These are phyloP conservation scores for Hipposideros armiger DNA, from an alignment of 2,113 vertebrate genomes.

Conservation along the genomic window DNA sequence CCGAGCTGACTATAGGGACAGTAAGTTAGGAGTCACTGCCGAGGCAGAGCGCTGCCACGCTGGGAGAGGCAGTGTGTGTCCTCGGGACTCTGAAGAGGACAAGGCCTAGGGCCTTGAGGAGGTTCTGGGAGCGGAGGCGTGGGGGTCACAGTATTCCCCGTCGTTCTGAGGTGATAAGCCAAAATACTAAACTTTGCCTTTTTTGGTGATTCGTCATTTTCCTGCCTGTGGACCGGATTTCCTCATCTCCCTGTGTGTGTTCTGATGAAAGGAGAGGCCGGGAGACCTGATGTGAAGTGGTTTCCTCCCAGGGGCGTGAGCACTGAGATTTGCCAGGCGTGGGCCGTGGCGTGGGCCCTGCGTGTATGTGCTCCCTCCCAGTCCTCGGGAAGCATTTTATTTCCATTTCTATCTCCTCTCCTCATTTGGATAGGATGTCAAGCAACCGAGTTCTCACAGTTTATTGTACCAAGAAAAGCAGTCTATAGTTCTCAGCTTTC, in stretches of 20 bases:
- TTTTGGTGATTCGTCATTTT: background rate
- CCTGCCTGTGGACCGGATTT: slow-evolving; percentile 47
- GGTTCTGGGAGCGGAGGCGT: rapidly evolving
- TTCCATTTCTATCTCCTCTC: rapidly evolving
- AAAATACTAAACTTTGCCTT: rapidly evolving
- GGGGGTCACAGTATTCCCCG: rapidly evolving
- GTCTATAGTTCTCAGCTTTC: background rate
- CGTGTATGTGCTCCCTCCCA: rapidly evolving
- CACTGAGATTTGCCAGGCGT: rapidly evolving
- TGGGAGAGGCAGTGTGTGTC: rapidly evolving
- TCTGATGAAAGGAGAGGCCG: slow-evolving; percentile 2
- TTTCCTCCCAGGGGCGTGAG: background rate
- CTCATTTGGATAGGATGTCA: background rate
- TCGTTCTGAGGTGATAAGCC: background rate
- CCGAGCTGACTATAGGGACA: background rate
- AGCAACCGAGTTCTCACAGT: background rate
- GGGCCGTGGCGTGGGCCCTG: rapidly evolving
- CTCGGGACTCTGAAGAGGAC: rapidly evolving
- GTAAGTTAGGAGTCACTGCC: rapidly evolving
- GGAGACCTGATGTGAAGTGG: background rate
- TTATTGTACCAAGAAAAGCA: background rate
- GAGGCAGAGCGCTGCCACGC: rapidly evolving
- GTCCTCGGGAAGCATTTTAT: background rate
- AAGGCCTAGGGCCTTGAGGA: background rate
- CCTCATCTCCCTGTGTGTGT: background rate